A percentile compares a stretch with the other conserved stretches of the same genome.
phyloP scores from a whole-genome alignment of 2,888 invertebrate genomes.

The Macroteleia sp. region DNA sequence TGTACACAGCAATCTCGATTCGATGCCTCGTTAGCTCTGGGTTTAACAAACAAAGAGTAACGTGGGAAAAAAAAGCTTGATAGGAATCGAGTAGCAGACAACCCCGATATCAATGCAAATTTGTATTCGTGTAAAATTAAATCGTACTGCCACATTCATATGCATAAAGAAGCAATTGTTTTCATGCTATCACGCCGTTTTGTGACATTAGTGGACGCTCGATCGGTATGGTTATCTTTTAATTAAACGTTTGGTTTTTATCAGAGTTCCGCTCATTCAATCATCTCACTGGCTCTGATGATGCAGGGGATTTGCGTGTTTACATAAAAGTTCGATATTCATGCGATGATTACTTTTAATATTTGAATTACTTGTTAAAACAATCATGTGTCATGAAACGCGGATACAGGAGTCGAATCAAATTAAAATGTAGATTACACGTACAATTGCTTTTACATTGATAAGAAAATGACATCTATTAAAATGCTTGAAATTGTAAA shows the following conservation, averaged over 20 bases:
- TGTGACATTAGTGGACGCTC: slow-evolving; percentile 76
- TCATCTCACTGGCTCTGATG: slow-evolving; percentile 6
- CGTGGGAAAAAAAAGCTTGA: slow-evolving; percentile 59
- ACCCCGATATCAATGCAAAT: slow-evolving; percentile 73
- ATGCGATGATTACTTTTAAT: slow-evolving; percentile 22
- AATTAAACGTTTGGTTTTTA: slow-evolving; percentile 82
- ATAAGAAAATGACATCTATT: too few relatives aligned
- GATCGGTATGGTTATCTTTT: slow-evolving; percentile 82
- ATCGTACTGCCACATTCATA: slow-evolving; percentile 75
- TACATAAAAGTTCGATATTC: slow-evolving; percentile 27
- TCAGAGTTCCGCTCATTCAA: slow-evolving; percentile 65
- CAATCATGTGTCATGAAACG: too few relatives aligned
- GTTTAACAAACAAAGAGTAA: slow-evolving; percentile 60
- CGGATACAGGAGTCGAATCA: too few relatives aligned
- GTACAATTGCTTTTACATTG: too few relatives aligned
- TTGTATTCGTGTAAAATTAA: slow-evolving; percentile 81
- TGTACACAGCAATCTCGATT: slow-evolving; percentile 48
- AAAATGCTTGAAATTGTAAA: too few relatives aligned
- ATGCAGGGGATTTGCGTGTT: slow-evolving; percentile 18
- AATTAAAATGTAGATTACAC: too few relatives aligned
- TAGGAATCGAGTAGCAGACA: slow-evolving; percentile 53
- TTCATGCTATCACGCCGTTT: slow-evolving; percentile 71
- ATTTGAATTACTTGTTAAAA: slow-evolving; percentile 7
- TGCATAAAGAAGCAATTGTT: slow-evolving; percentile 81
- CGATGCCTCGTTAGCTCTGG: slow-evolving; percentile 58